Percentiles rank a stretch among this genome's conserved stretches.
phyloP scores from a whole-genome alignment of 2,113 vertebrate species.

The Pandion haliaetus region DNA sequence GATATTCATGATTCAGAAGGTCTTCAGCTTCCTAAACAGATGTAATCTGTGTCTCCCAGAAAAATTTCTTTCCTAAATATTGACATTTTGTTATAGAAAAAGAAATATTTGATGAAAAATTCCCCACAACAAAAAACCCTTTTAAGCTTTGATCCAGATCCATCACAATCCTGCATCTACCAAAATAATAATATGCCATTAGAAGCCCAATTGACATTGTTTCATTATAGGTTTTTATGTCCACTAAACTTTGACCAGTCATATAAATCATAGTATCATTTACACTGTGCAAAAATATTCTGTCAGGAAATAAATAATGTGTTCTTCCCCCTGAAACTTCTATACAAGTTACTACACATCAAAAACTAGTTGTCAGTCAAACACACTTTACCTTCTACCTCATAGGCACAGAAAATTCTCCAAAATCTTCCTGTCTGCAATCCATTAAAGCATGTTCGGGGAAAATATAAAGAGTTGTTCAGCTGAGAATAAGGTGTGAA shows the following conservation, averaged over 20 bases:
- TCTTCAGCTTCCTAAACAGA: neutral
- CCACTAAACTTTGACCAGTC: neutral
- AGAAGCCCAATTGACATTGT: neutral
- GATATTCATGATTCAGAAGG: neutral
- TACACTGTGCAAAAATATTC: neutral
- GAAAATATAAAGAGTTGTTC: neutral
- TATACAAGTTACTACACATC: neutral
- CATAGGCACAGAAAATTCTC: neutral
- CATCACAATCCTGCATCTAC: neutral
- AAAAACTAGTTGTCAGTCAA: neutral
- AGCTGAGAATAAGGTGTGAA: conserved; percentile 29
- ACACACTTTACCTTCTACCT: neutral
- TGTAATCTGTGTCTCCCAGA: neutral
- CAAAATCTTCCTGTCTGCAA: neutral
- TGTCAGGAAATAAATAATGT: neutral
- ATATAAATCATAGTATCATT: neutral
- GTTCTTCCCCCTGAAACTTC: neutral
- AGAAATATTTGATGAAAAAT: neutral
- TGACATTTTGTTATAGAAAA: neutral
- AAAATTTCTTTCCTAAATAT: neutral
- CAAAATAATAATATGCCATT: neutral
- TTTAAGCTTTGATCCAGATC: neutral
- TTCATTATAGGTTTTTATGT: conserved; percentile 10
- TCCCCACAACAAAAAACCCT: neutral
- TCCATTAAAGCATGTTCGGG: neutral